Evolutionary conservation across 2,888 invertebrate genomes (phyloP), one percentile per base, ranked within the genome.

Genomic region (Agriopis leucophaearia): DNA sequence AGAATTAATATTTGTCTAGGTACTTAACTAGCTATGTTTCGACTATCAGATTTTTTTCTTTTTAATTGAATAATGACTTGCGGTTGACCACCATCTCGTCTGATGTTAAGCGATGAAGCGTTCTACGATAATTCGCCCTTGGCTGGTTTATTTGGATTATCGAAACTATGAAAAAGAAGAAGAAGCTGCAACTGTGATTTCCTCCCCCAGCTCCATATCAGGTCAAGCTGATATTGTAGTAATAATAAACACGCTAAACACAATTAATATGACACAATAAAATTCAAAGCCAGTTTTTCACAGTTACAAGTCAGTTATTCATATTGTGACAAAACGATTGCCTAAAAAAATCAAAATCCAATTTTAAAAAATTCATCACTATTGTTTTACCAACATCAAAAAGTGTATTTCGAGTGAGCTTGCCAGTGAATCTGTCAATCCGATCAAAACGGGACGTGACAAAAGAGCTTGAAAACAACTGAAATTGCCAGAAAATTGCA

Each of bases 401-500:
- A 66, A 63, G 16, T 36, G 42, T 63, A 58, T 62, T 54, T 42
- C 58, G 54, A 55, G 55, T 38, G 44, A n/a, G n/a, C 52, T 27
- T 55, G 35, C 57, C 55, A 47, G 47, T 56, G 55, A 60, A 69
- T 69, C 58, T 62, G 54, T 69, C 42, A 69, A 65, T 65, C 58
- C 54, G 47, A 48, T 64, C 36, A 27, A 59, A 60, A 2, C 48
- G 57, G 51, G 40, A 63, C 45, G 55, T 48, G 63, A 59, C 66
- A 69, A 66, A 57, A 70, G n/a, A 48, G 54, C 58, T 42, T 18
- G 40, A 52, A 52, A 59, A 48, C 40, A 38, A 38, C 55, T 35
- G 61, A 64, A 73, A 73, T 73, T 69, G 73, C 66, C 64, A 62
- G 55, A 58, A 70, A 70, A 73, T 69, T 52, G 64, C 56, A 16